Conservation (phyloP, 2,888 invertebrate species). For the Cheilosia scutellata region DNA sequence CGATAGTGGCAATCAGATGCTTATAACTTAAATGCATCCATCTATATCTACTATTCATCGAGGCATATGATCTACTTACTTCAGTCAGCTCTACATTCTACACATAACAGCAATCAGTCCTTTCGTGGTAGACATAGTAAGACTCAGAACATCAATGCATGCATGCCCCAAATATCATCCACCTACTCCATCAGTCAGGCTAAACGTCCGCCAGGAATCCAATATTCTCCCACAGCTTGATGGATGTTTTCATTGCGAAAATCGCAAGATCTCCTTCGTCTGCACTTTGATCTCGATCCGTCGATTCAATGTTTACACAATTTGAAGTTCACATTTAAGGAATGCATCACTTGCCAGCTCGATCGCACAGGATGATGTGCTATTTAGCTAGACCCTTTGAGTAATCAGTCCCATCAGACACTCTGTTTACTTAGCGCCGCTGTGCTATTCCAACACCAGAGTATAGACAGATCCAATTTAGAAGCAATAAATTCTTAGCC, state of each 20-base stretch:
- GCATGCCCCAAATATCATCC: conserved; percentile 11
- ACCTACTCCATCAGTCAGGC: conserved; percentile 14
- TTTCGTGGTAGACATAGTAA: not conserved
- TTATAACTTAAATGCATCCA: too few relatives aligned
- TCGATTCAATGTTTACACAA: conserved; percentile 31
- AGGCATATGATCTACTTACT: too few relatives aligned
- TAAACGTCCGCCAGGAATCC: conserved; percentile 12
- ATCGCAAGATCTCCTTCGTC: conserved; percentile 18
- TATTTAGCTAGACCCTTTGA: conserved; percentile 26
- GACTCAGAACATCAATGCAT: not conserved
- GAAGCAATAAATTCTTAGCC: conserved; percentile 25
- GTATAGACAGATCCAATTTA: conserved; percentile 28
- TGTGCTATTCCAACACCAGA: conserved; percentile 9
- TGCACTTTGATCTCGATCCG: conserved; percentile 49
- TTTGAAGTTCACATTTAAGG: conserved; percentile 42
- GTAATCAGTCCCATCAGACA: conserved; percentile 38
- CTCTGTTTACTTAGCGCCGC: conserved; percentile 36
- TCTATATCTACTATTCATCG: too few relatives aligned
- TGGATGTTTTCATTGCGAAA: conserved; percentile 62
- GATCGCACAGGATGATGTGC: conserved; percentile 23
- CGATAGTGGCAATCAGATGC: too few relatives aligned
- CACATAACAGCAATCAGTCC: not conserved
- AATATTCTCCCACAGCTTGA: conserved; percentile 31
- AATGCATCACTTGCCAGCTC: conserved; percentile 28
- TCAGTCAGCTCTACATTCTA: too few relatives aligned